Percentiles rank a stretch among this genome's conserved stretches.
Evolutionary conservation across 2,888 invertebrate genomes (phyloP).

Genomic region (Catocala nupta): DNA sequence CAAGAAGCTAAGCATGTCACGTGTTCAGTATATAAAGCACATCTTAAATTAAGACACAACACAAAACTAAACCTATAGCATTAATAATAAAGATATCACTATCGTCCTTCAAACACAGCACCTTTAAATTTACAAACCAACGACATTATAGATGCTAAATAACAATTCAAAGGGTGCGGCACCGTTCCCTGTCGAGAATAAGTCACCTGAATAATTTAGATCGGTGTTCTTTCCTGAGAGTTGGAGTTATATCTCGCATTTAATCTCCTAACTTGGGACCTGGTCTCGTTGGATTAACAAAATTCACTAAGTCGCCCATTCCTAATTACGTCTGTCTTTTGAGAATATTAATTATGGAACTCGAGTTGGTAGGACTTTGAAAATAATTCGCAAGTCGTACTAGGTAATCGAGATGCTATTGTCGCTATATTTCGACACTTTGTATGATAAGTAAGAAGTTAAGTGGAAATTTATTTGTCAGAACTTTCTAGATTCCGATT

Average conservation of each 20-base stretch:
- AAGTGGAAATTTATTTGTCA: slow-evolving; percentile 10
- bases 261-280: slow-evolving; percentile 44
- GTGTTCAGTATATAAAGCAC: no score
- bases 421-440: slow-evolving; percentile 18
- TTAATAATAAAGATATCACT: no score
- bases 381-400: slow-evolving; percentile 13
- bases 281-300: slow-evolving; percentile 47
- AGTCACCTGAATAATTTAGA: slow-evolving; percentile 66
- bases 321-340: slow-evolving; percentile 55
- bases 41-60: no score
- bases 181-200: slow-evolving; percentile 43
- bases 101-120: not conserved
- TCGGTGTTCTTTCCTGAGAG: slow-evolving; percentile 52
- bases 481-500: slow-evolving; percentile 4
- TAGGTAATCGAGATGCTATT: slow-evolving; percentile 16
- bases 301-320: slow-evolving; percentile 55
- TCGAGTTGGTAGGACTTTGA: slow-evolving; percentile 15
- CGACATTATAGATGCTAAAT: slow-evolving; percentile 23
- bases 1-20: no score
- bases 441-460: slow-evolving; percentile 18
- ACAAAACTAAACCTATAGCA: no score
- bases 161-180: slow-evolving; percentile 25
- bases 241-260: slow-evolving; percentile 44
- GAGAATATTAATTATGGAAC: slow-evolving; percentile 58
- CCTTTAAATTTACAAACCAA: not conserved